These are phyloP conservation scores for Agriopis leucophaearia DNA, from an alignment of 2,888 invertebrate species.

Conservation along the genomic window DNA sequence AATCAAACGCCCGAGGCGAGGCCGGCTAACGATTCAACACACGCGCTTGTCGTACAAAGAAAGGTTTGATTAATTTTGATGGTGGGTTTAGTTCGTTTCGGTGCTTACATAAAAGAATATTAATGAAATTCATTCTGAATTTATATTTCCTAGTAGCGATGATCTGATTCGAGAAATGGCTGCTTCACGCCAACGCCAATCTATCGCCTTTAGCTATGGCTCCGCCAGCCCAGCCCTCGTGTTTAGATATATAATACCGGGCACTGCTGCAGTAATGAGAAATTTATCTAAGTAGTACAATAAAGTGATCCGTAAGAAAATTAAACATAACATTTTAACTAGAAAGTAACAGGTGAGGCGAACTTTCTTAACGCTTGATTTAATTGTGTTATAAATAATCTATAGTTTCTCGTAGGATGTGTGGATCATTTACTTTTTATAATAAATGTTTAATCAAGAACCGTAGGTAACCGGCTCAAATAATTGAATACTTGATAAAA, in stretches of 20 bases:
- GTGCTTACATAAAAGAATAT: slow-evolving; percentile 22
- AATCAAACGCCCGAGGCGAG: slow-evolving; percentile 33
- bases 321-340: slow-evolving; percentile 44
- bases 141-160: slow-evolving; percentile 36
- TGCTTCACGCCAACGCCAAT: slow-evolving; percentile 44
- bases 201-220: slow-evolving; percentile 46
- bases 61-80: slow-evolving; percentile 38
- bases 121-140: slow-evolving; percentile 26
- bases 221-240: slow-evolving; percentile 35
- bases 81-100: slow-evolving; percentile 23
- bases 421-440: neutral
- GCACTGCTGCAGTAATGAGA: slow-evolving; percentile 56
- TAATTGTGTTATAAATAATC: slow-evolving; percentile 27
- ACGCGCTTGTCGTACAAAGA: slow-evolving; percentile 30
- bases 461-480: neutral
- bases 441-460: too few species aligned
- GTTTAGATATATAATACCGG: slow-evolving; percentile 36
- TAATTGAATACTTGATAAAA: neutral
- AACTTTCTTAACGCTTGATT: slow-evolving; percentile 23
- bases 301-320: slow-evolving; percentile 51
- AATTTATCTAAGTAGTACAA: slow-evolving; percentile 64
- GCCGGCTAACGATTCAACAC: slow-evolving; percentile 34
- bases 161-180: slow-evolving; percentile 49
- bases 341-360: slow-evolving; percentile 41
- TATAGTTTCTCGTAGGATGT: slow-evolving; percentile 9